Percentiles rank a stretch among this genome's conserved stretches.
Conservation (phyloP, 2,113 vertebrate genomes). For the Okapia johnstoni region DNA sequence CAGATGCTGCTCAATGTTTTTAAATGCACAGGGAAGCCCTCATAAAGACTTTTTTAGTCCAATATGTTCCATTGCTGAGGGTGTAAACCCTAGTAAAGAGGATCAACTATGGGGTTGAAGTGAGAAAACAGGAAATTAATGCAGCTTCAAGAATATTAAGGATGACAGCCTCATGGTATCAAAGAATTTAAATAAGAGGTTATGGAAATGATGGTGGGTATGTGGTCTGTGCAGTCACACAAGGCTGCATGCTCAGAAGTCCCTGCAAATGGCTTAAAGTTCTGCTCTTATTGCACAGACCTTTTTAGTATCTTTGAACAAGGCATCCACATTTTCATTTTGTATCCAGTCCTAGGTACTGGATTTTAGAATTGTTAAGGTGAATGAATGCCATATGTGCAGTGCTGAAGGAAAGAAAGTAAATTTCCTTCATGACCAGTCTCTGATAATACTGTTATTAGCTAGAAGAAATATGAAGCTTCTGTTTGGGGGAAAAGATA, state of each 20-base stretch:
- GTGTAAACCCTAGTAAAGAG: neutral
- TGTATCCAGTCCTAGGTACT: neutral
- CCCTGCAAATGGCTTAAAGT: neutral
- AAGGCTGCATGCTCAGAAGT: neutral
- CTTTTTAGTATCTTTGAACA: neutral
- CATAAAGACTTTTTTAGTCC: neutral
- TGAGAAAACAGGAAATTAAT: neutral
- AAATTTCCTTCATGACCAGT: neutral
- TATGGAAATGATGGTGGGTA: rapidly evolving
- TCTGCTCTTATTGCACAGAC: neutral
- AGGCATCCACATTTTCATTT: neutral
- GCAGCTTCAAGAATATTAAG: neutral
- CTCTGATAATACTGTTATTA: neutral
- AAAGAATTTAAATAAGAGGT: neutral
- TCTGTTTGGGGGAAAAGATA: neutral
- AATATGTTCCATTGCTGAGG: neutral
- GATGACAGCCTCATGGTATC: neutral
- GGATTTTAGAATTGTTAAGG: neutral
- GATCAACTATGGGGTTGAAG: neutral
- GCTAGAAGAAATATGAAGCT: neutral
- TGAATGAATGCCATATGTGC: neutral
- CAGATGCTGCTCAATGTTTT: neutral
- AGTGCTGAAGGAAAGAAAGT: neutral
- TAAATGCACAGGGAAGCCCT: neutral
- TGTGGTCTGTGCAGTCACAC: neutral